Base-by-base conservation (phyloP, 2,113 vertebrate species). In the Melanocharis versteri region DNA sequence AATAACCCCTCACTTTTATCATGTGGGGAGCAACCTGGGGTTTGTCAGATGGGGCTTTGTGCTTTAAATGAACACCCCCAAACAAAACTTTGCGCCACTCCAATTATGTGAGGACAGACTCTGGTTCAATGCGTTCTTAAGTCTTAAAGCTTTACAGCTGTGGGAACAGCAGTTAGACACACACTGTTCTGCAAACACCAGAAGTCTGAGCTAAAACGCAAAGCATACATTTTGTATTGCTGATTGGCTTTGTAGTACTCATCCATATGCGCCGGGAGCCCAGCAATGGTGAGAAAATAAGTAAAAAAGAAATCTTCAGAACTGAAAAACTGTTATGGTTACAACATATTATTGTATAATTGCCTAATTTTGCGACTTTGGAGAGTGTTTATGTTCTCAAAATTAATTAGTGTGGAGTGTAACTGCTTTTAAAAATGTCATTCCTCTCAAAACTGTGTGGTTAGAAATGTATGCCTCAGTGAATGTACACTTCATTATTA, bases 121-220 rank as follows among this genome's bases (percentile, higher is more conserved):
- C 70, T 84, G 91, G 35, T 95, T 96, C 87, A 93, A 44, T 87
- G 89, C 39, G 3, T 94, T 84, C 77, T 80, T 71, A 75, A 93
- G 77, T 69, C 87, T 72, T 84, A 91, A 95, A 92, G 86, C 89
- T 89, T 96, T 92, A 77, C 95, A 94, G 95, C 96, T 95, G 91
- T 93, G 91, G 89, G 91, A 96, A 90, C 93, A 95, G 86, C 93
- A 93, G 69, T 75, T 77, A 82, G 72, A 84, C 89, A 89, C 87
- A 89, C 54, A 37, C 66, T 85, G 60, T 37, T 96, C 93, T 95
- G 82, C 82, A 93, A 95, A 94, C 87, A 91, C 54, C 79, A 90
- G 84, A 96, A 94, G 56, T 54, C 72, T 81, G 16, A 87, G 83
- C 81, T 96, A 47, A 94, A 95, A 95, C 75, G 70, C 75, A 88